A percentile compares a stretch with the other conserved stretches of the same genome.
These are phyloP conservation scores for Aspidiotus destructor DNA, from an alignment of 2,888 invertebrate genomes.

Conservation along the genomic window DNA sequence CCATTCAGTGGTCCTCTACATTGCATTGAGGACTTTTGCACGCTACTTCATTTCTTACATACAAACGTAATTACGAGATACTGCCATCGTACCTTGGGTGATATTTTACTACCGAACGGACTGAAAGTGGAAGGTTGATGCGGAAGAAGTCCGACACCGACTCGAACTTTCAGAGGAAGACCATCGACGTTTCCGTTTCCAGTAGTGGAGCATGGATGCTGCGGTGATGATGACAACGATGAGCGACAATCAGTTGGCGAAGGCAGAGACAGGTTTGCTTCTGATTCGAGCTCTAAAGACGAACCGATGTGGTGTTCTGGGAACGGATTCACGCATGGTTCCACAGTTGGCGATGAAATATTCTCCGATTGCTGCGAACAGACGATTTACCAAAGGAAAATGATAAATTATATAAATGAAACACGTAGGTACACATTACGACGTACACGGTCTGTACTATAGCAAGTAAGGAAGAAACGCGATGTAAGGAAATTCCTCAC, in stretches of 20 bases:
- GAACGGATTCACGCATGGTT: conserved; percentile 59
- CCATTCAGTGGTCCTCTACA: too few species aligned
- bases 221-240: conserved; percentile 38
- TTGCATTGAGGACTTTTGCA: too few species aligned
- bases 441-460: too few species aligned
- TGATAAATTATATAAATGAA: too few species aligned
- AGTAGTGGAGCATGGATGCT: conserved; percentile 37
- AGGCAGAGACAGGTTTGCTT: conserved; percentile 65
- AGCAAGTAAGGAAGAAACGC: too few species aligned
- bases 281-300: conserved; percentile 55
- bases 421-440: too few species aligned
- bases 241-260: conserved; percentile 65
- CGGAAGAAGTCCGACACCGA: conserved; percentile 61
- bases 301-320: conserved; percentile 53
- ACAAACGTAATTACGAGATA: not conserved
- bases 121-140: conserved; percentile 39
- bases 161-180: conserved; percentile 18
- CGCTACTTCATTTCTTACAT: too few species aligned
- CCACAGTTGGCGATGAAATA: conserved; percentile 46
- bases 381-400: too few species aligned
- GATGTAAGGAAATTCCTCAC: too few species aligned
- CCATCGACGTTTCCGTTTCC: conserved; percentile 28
- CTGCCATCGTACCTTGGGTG: conserved; percentile 11
- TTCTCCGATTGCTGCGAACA: conserved; percentile 22
- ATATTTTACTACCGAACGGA: conserved; percentile 22